Percentiles rank a stretch among this genome's conserved stretches.
phyloP scores from a whole-genome alignment of 2,113 vertebrate genomes.

The Nyctibius bracteatus region DNA sequence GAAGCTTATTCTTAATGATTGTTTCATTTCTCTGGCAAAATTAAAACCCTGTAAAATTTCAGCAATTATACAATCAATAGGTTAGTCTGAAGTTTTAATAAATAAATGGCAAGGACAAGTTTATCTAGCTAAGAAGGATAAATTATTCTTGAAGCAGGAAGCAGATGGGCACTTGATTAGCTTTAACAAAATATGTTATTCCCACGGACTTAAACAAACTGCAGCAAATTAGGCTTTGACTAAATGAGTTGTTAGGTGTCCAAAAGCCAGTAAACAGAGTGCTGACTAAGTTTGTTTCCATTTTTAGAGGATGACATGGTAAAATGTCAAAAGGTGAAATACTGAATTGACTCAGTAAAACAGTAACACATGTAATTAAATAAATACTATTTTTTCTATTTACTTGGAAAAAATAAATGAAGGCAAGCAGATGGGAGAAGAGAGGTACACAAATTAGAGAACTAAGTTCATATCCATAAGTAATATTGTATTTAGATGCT shows the following conservation, averaged over 20 bases:
- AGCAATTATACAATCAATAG: not conserved
- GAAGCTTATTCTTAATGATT: not conserved
- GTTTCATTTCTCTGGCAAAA: not conserved
- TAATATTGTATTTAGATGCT: not conserved
- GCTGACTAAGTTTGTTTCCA: not conserved
- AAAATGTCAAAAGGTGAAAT: not conserved
- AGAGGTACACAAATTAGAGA: not conserved
- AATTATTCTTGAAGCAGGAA: conserved; percentile 12
- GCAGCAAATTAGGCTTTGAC: not conserved
- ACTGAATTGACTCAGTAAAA: not conserved
- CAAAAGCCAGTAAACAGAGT: not conserved
- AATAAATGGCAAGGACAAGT: not conserved
- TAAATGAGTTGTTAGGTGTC: not conserved
- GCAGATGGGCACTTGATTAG: conserved; percentile 24
- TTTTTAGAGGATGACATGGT: not conserved
- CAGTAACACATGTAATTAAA: not conserved
- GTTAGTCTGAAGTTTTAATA: not conserved
- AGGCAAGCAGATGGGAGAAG: not conserved
- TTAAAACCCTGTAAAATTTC: not conserved
- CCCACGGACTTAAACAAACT: not conserved
- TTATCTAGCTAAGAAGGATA: not conserved
- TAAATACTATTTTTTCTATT: not conserved
- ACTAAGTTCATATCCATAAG: not conserved
- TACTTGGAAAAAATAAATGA: not conserved
- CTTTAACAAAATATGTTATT: not conserved